Evolutionary conservation across 2,113 vertebrate genomes (phyloP), one percentile per base, ranked within the genome.

Genomic region (Pleuronectes platessa): DNA sequence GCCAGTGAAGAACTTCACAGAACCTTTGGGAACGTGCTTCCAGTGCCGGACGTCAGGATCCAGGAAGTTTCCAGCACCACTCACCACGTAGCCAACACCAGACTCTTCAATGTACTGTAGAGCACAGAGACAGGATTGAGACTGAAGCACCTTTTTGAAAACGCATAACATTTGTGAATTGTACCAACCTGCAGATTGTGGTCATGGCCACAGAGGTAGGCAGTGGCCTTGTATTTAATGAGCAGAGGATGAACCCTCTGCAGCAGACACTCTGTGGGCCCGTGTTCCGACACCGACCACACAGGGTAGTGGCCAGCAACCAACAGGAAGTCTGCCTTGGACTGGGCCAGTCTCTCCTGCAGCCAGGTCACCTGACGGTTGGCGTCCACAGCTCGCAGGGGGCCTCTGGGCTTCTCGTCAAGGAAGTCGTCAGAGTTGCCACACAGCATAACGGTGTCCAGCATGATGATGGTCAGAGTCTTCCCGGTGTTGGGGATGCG

Each of bases 61-160:
- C 92, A 98, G 93, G 89, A 97, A 98, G 91, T 97, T 98, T 11
- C 97, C 97, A 0, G 97, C 96, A 2, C 97, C 97, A 0, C 96
- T 98, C 70, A 98, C 92, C 27, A 98, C 89, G 0, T 96, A 96
- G 71, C 96, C 97, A n/a, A 97, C 84, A 0, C 89, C 94, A 0
- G 90, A 90, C 0, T 94, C 92, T 66, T 95, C 92, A 2, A 98
- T 90, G 85, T 96, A 97, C 97, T 98, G 89, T 2, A 20, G 5
- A 2, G 40, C 42, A 53, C 12, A 40, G 15, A 40, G 14, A 61
- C 0, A 10, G 11, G 18, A 27, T 4, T n/a, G 0, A 5, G 3
- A 37, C 5, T 47, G 0, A 24, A 13, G 18, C 23, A 3, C n/a
- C 54, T n/a, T 8, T 31, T 5, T n/a, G n/a, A 55, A 17, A 45